These are phyloP conservation scores for Trachemys scripta DNA, from an alignment of 2,113 vertebrate genomes.

Conservation along the genomic window DNA sequence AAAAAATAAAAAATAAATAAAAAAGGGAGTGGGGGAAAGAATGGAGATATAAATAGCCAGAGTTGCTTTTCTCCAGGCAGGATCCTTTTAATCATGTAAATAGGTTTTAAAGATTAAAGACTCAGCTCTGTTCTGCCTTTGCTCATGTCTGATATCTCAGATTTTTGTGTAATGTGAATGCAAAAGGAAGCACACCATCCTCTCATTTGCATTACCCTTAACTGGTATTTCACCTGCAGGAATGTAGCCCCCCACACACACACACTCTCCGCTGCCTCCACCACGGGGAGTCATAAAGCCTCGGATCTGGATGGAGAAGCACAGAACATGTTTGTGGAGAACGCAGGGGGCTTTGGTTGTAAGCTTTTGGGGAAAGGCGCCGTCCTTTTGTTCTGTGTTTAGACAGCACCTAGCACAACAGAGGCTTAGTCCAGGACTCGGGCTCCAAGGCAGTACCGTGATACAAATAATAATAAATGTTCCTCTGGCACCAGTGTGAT, in stretches of 20 bases:
- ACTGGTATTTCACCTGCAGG: slow-evolving; percentile 57
- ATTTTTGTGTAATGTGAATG: slow-evolving; percentile 65
- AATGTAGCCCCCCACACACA: background rate
- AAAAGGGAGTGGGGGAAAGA: slow-evolving; percentile 28
- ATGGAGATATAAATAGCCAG: slow-evolving; percentile 75
- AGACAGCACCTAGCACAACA: background rate
- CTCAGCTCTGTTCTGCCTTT: slow-evolving; percentile 65
- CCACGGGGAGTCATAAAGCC: background rate
- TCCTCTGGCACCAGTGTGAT: background rate
- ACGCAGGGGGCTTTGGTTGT: background rate
- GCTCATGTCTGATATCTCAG: slow-evolving; percentile 55
- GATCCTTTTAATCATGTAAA: slow-evolving; percentile 79
- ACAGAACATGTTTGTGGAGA: background rate
- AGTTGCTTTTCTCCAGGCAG: slow-evolving; percentile 73
- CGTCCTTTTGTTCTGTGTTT: background rate
- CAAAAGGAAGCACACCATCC: slow-evolving; percentile 58
- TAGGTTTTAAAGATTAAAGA: slow-evolving; percentile 81
- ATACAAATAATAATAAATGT: background rate
- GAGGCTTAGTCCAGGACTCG: background rate
- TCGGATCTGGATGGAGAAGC: background rate
- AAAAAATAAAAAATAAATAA: slow-evolving; percentile 10
- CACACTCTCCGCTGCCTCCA: background rate
- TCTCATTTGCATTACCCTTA: slow-evolving; percentile 53
- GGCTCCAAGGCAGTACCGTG: background rate
- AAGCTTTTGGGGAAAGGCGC: background rate